Conservation (phyloP, 2,888 invertebrate species). For the Cryptosula pallasiana region DNA sequence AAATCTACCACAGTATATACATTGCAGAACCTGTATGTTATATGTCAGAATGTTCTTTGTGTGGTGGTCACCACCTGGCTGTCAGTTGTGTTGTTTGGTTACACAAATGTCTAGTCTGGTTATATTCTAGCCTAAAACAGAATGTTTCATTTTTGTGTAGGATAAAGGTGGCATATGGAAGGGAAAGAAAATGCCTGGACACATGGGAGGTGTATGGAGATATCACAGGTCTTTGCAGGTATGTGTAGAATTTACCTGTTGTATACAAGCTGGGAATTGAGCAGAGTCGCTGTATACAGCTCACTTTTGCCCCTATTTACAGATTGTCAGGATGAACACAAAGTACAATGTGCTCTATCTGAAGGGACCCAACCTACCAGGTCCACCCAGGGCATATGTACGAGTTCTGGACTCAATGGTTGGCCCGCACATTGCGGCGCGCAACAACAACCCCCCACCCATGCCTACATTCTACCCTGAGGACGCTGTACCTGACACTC, state of each 20-base stretch:
- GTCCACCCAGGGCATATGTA: slow-evolving; percentile 64
- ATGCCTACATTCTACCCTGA: slow-evolving; percentile 73
- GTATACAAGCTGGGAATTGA: no score
- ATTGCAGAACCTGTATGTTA: no score
- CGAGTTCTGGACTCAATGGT: slow-evolving; percentile 75
- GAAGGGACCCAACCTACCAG: slow-evolving; percentile 73
- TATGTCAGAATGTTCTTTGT: no score
- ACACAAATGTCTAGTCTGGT: no score
- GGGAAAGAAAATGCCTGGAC: slow-evolving; percentile 92
- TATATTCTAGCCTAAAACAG: no score
- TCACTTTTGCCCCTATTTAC: slow-evolving; percentile 55
- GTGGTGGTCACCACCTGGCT: no score
- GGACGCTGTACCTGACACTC: slow-evolving; percentile 6
- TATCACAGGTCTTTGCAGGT: slow-evolving; percentile 59
- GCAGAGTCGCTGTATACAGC: no score
- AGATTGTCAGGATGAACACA: slow-evolving; percentile 88
- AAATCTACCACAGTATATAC: no score
- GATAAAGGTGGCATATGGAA: slow-evolving; percentile 82
- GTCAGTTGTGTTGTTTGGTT: no score
- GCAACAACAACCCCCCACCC: slow-evolving; percentile 58
- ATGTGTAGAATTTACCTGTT: no score
- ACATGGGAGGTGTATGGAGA: slow-evolving; percentile 76
- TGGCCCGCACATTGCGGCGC: slow-evolving; percentile 47
- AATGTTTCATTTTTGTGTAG: slow-evolving; percentile 34
- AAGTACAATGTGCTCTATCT: slow-evolving; percentile 89